Evolutionary conservation across 2,888 invertebrate species (phyloP).

Genomic region (Euzophera pinguis): DNA sequence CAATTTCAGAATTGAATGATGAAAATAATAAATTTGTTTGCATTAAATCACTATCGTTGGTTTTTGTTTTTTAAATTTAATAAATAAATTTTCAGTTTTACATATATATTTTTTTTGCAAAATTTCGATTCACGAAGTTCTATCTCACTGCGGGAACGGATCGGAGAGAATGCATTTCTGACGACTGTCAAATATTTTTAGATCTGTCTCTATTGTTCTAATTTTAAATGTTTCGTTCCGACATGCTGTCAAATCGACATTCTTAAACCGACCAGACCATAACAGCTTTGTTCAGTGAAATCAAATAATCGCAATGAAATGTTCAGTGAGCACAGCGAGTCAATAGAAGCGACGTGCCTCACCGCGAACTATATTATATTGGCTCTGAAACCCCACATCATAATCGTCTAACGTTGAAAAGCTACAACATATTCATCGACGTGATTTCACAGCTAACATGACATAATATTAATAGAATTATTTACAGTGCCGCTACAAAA

Average conservation of each 20-base stretch:
- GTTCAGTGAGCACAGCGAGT: constrained; percentile 43
- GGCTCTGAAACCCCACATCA: constrained; percentile 28
- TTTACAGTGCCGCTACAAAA: background rate
- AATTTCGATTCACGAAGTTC: too few species aligned
- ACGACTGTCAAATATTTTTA: too few species aligned
- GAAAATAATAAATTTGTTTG: too few species aligned
- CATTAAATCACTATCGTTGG: too few species aligned
- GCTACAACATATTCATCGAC: constrained; percentile 1
- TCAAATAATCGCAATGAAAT: constrained; percentile 46
- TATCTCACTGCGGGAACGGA: too few species aligned
- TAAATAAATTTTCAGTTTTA: too few species aligned
- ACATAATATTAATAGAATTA: constrained; percentile 1
- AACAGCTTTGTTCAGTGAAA: constrained; percentile 43
- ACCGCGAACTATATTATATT: constrained; percentile 29
- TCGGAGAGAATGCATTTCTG: too few species aligned
- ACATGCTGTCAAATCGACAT: too few species aligned
- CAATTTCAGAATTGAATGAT: too few species aligned
- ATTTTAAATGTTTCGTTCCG: too few species aligned
- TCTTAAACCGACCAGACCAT: constrained; percentile 15
- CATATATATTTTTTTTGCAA: background rate
- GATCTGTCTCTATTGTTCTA: too few species aligned
- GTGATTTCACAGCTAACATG: background rate
- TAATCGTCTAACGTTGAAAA: constrained; percentile 8
- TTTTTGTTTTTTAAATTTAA: too few species aligned
- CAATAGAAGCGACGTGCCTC: constrained; percentile 33